These are phyloP conservation scores for Saguinus midas DNA, from an alignment of 2,113 vertebrate species.

Conservation along the genomic window DNA sequence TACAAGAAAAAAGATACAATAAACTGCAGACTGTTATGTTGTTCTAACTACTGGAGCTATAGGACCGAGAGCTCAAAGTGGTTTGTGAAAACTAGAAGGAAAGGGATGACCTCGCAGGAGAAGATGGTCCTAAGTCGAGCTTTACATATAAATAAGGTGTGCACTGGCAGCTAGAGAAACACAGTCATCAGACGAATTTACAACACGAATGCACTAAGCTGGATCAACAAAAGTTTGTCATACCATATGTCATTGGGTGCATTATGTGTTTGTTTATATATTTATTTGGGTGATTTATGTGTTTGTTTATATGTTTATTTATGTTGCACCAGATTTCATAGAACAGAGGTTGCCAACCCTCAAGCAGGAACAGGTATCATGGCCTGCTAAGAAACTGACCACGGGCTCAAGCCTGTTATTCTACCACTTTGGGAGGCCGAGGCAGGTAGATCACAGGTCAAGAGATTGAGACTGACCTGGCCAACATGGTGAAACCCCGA, in stretches of 20 bases:
- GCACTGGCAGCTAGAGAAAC: background rate
- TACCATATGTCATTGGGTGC: accelerated
- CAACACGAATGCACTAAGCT: background rate
- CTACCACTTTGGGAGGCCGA: too few species aligned
- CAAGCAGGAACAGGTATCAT: too few species aligned
- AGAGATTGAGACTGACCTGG: too few species aligned
- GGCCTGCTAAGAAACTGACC: too few species aligned
- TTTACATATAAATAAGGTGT: background rate
- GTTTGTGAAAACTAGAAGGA: background rate
- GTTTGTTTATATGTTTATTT: background rate
- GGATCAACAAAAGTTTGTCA: background rate
- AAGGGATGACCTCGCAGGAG: background rate
- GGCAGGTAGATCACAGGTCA: too few species aligned
- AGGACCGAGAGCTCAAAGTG: background rate
- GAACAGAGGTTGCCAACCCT: background rate
- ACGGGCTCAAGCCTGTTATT: too few species aligned
- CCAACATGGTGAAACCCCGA: too few species aligned
- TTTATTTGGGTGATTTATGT: background rate
- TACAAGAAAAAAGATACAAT: background rate
- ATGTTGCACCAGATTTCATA: background rate
- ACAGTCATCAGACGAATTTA: background rate
- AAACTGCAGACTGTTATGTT: background rate
- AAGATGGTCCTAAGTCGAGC: background rate
- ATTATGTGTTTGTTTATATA: background rate
- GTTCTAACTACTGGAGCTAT: background rate